Base-by-base conservation (phyloP, 2,888 invertebrate genomes). In the Acleris literana region DNA sequence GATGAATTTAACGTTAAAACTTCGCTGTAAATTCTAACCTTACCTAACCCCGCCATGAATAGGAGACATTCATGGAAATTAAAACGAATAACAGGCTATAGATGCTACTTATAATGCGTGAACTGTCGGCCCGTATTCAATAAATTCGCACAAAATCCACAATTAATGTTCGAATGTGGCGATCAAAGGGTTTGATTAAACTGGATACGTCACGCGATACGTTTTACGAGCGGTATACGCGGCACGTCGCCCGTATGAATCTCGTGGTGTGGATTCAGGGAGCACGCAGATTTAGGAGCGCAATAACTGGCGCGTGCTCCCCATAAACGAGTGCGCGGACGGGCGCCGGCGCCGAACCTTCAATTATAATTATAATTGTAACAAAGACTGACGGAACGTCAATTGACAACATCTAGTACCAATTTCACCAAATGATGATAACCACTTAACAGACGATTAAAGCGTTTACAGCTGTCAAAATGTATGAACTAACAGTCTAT, bases 181-280 rank as follows among this genome's bases (percentile, higher is more conserved):
- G 57, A 62, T 62, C 66, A 57, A 56, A 61, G n/a, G 33, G 52
- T 62, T 51, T 62, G 61, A 66, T 62, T 56, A 66, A 62, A 62
- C 62, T 13, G 54, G 61, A n/a, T 48, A 57, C 56, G 66, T 53
- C 49, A 56, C 39, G 71, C 63, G 63, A 68, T 61, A 49, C 66
- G 65, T 54, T 76, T 73, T 73, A 68, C 71, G 70, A 52, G 56
- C 56, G 33, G 54, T 64, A 62, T 68, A 72, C 69, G 66, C 63
- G 69, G 68, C 77, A 78, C 76, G 76, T 74, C 33, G 67, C 66
- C 57, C 69, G 55, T 71, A 76, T 76, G 72, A 76, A 75, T 76
- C 71, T 68, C 67, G 61, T 64, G 46, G 61, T 63, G 58, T 56
- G 65, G 58, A 64, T 56, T 63, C 64, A 49, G 53, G 39, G 49